These are phyloP conservation scores for Molossus alvarezi DNA, from an alignment of 2,797 vertebrate species.

Conservation along the genomic window DNA sequence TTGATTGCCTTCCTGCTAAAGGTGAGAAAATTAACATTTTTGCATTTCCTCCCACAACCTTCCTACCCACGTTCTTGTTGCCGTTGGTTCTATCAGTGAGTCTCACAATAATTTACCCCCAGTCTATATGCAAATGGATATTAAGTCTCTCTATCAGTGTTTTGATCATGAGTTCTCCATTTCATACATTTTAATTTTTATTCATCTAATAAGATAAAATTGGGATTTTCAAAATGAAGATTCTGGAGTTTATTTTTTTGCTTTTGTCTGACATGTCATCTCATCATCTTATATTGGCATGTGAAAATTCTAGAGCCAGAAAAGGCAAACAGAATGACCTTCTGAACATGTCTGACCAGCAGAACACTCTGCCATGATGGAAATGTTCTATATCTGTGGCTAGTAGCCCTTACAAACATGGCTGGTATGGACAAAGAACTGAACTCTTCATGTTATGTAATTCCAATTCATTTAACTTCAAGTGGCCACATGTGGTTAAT, in stretches of 20 bases:
- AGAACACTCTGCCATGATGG: neutral
- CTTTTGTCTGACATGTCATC: constrained; percentile 11
- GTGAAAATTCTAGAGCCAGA: neutral
- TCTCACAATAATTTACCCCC: neutral
- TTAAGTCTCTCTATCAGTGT: neutral
- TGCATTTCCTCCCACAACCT: neutral
- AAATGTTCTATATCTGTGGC: neutral
- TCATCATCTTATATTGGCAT: neutral
- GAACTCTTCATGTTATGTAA: neutral
- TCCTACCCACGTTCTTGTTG: neutral
- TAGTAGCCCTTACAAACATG: neutral
- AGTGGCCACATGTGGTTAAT: neutral
- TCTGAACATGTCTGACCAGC: neutral
- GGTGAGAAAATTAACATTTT: constrained; percentile 7
- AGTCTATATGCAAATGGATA: neutral
- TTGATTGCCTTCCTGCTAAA: neutral
- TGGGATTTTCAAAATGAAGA: neutral
- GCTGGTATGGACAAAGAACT: neutral
- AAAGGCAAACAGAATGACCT: neutral
- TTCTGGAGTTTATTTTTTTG: neutral
- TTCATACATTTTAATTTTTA: neutral
- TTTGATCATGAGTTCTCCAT: neutral
- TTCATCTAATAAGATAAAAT: neutral
- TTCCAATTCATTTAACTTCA: neutral
- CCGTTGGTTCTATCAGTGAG: neutral